These are phyloP conservation scores for Numenius arquata DNA, from an alignment of 2,113 vertebrate genomes.

Conservation along the genomic window DNA sequence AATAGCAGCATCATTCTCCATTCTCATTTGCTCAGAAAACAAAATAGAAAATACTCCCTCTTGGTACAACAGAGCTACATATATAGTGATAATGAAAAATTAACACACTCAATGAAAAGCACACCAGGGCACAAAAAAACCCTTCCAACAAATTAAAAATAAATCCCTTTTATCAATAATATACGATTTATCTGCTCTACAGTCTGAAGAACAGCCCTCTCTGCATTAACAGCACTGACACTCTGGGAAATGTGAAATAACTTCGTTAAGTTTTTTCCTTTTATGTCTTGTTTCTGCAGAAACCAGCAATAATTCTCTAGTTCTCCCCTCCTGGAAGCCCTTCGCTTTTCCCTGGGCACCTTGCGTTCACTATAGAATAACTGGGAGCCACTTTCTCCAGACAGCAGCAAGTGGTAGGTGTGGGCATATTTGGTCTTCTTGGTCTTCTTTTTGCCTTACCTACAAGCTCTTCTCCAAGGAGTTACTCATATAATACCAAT, in stretches of 20 bases:
- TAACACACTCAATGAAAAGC: neutral
- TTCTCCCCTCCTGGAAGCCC: neutral
- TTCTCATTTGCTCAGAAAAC: constrained; percentile 24
- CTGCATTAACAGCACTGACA: neutral
- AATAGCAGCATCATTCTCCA: neutral
- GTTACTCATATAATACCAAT: neutral
- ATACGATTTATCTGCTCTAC: neutral
- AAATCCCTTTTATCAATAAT: constrained; percentile 10
- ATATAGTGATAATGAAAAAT: constrained; percentile 19
- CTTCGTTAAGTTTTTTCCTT: neutral
- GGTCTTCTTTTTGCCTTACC: neutral
- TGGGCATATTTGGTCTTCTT: neutral
- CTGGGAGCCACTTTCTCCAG: neutral
- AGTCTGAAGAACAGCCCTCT: neutral
- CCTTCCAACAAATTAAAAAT: constrained; percentile 2
- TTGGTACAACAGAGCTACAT: neutral
- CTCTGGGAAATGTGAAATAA: neutral
- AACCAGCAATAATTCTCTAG: neutral
- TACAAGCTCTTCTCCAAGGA: neutral
- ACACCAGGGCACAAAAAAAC: neutral
- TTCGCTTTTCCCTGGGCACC: neutral
- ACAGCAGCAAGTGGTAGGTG: neutral
- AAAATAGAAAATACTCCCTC: neutral
- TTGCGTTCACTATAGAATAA: neutral
- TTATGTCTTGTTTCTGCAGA: neutral